Conservation (phyloP, 2,888 invertebrate genomes). For the Archips crataeganus region DNA sequence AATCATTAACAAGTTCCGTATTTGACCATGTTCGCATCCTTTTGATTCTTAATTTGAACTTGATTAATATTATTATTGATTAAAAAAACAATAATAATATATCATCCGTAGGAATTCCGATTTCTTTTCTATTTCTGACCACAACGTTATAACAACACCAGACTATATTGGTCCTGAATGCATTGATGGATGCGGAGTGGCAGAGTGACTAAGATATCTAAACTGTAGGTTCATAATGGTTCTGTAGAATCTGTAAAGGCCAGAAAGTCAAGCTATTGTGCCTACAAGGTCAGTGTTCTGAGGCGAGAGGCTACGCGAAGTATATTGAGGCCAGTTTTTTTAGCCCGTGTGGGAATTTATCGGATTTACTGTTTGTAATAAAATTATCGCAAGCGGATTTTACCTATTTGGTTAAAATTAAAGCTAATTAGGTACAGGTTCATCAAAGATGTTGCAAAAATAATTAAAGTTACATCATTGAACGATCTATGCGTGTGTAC, state of each 20-base stretch:
- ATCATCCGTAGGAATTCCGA: slow-evolving; percentile 22
- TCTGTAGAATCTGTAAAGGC: slow-evolving; percentile 53
- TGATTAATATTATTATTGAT: slow-evolving; percentile 7
- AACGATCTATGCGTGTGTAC: neutral
- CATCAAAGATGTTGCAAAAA: slow-evolving; percentile 10
- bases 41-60: slow-evolving; percentile 28
- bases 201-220: slow-evolving; percentile 52
- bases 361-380: slow-evolving; percentile 38
- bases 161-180: slow-evolving; percentile 17
- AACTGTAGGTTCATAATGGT: slow-evolving; percentile 44
- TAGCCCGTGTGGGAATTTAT: slow-evolving; percentile 57
- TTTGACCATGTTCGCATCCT: neutral
- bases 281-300: slow-evolving; percentile 76
- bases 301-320: slow-evolving; percentile 59
- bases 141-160: slow-evolving; percentile 23
- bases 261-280: slow-evolving; percentile 66
- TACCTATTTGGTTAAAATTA: neutral
- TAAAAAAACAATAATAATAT: neutral
- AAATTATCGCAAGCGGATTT: neutral
- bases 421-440: neutral
- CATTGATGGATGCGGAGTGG: slow-evolving; percentile 44
- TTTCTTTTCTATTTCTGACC: slow-evolving; percentile 37
- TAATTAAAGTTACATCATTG: slow-evolving; percentile 21
- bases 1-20: neutral
- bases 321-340: slow-evolving; percentile 69